Conservation (phyloP, 2,797 vertebrate genomes). For the Crocidura indochinensis region DNA sequence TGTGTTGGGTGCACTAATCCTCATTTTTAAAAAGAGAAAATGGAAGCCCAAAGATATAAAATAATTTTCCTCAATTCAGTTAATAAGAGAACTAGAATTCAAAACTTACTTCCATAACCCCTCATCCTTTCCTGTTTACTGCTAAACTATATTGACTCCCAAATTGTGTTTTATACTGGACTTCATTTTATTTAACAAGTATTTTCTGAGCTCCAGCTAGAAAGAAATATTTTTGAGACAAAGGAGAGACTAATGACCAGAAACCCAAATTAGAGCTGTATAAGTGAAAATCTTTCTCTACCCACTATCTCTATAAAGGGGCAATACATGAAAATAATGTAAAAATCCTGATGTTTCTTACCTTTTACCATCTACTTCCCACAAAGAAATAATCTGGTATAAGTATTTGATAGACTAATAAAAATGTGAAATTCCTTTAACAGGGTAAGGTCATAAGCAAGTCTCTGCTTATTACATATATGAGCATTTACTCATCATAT, state of each 20-base stretch:
- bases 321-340: neutral
- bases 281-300: neutral
- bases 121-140: neutral
- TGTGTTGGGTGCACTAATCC: neutral
- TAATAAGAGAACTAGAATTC: slow-evolving; percentile 33
- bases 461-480: neutral
- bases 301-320: neutral
- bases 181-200: slow-evolving; percentile 18
- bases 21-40: neutral
- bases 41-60: neutral
- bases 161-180: neutral
- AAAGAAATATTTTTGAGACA: neutral
- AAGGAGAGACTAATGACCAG: neutral
- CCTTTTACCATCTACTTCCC: slow-evolving; percentile 12
- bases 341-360: slow-evolving; percentile 1
- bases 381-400: slow-evolving; percentile 42
- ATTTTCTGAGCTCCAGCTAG: neutral
- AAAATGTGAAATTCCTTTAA: slow-evolving; percentile 45
- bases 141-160: neutral
- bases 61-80: neutral
- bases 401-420: neutral
- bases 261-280: neutral
- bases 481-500: neutral
- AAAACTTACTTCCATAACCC: neutral
- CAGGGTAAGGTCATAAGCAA: slow-evolving; percentile 37